These are phyloP conservation scores for Panagrolaimus sp. DNA, from an alignment of 1,140 invertebrate species.

Conservation along the genomic window DNA sequence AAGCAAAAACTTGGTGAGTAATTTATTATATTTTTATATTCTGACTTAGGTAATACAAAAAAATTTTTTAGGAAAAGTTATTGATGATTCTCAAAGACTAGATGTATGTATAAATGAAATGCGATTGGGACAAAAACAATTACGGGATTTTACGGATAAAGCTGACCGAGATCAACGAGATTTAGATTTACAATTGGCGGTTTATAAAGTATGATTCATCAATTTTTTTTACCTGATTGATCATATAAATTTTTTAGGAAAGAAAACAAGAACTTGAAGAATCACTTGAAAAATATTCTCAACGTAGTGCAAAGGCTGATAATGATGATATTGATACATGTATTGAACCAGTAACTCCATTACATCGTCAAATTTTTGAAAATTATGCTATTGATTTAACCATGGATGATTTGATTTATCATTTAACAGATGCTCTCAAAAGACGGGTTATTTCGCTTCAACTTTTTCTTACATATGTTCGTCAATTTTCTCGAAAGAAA, in stretches of 20 bases:
- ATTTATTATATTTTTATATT: neutral
- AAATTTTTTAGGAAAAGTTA: conserved; percentile 47
- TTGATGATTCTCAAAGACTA: conserved; percentile 53
- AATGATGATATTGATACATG: conserved; percentile 78
- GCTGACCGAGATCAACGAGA: conserved; percentile 74
- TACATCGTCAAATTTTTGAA: conserved; percentile 91
- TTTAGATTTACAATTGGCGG: conserved; percentile 26
- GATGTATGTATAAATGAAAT: conserved; percentile 70
- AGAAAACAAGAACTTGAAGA: conserved; percentile 21
- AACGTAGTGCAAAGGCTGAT: conserved; percentile 60
- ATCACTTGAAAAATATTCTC: conserved; percentile 1
- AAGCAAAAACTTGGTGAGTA: conserved; percentile 75
- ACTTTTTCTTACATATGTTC: conserved; percentile 89
- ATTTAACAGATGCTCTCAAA: conserved; percentile 87
- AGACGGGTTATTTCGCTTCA: conserved; percentile 88
- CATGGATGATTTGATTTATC: conserved; percentile 82
- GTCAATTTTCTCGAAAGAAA: conserved; percentile 84
- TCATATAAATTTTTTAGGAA: conserved; percentile 17
- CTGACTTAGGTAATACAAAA: neutral
- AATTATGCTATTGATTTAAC: conserved; percentile 9
- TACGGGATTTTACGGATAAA: conserved; percentile 74
- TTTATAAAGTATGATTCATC: conserved; percentile 35
- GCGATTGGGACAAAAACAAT: conserved; percentile 73
- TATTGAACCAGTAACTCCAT: conserved; percentile 85
- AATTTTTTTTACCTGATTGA: neutral